Base-by-base conservation (phyloP, 2,797 vertebrate species). In the Galaxias olidus region DNA sequence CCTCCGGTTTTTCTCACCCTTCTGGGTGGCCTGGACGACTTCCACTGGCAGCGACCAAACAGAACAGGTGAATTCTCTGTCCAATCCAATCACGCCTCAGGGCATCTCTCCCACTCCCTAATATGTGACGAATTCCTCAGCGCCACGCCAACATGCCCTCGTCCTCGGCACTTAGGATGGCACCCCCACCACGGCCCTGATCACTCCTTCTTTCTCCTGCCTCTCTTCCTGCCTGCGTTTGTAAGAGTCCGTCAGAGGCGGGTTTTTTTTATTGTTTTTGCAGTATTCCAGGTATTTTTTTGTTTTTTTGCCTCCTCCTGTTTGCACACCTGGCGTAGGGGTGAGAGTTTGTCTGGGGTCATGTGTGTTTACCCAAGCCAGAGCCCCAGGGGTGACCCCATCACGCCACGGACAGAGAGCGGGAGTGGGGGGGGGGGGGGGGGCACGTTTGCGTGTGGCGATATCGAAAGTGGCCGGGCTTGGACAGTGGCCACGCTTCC, bases 331-430 rank as follows among this genome's bases (percentile, higher is more conserved):
- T 90, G 88, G 87, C 74, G 71, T 86, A 89, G 88, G 88, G 82
- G 82, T 78, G 79, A 89, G 86, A 88, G 89, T 89, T 91, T 88
- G 87, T 89, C 85, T 90, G 90, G 88, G 88, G 87, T 89, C 87
- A 87, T 80, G 84, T 76, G 85, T 91, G 82, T 91, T 91, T 90
- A 87, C 85, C 78, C 85, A 78, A n/a, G 77, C 84, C 81, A 71
- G 30, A 84, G 87, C 85, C 88, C 84, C 80, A 87, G 78, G 85
- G 83, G 88, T 90, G 88, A 90, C 90, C 88, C 86, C 85, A 76
- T 85, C 86, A 84, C 68, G 79, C 88, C 85, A 84, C 78, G 70
- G 76, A 69, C 78, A 67, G 76, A 68, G 74, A 86, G 84, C 84
- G 44, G 14, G 50, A 52, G 50, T 17, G 50, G 10, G 15, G 8